phyloP scores from a whole-genome alignment of 2,888 invertebrate genomes.

The Temnothorax ravouxi region DNA sequence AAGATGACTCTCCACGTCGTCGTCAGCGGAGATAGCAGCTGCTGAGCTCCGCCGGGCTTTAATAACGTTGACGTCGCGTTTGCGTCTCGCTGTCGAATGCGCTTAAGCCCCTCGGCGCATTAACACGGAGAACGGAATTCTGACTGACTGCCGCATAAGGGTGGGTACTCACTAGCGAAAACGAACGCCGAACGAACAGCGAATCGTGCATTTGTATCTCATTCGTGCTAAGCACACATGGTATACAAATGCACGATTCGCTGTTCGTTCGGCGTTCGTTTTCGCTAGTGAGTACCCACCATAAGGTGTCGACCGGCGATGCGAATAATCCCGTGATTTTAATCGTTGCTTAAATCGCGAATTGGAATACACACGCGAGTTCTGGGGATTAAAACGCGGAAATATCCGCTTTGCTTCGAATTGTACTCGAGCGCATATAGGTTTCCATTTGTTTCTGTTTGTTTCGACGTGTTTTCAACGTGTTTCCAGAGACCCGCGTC shows the following conservation, averaged over 20 bases:
- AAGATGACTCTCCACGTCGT: slow-evolving; percentile 29
- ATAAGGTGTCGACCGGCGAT: not conserved
- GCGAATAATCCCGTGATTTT: slow-evolving; percentile 39
- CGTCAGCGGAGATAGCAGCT: slow-evolving; percentile 44
- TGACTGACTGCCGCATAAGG: not conserved
- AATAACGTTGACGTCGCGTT: slow-evolving; percentile 47
- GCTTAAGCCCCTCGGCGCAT: not conserved
- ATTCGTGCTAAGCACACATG: too few species aligned
- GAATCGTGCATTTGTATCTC: too few species aligned
- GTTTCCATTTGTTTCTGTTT: not conserved
- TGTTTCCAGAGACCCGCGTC: not conserved
- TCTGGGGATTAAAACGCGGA: not conserved
- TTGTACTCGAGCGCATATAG: not conserved
- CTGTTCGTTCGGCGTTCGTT: too few species aligned
- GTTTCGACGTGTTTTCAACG: not conserved
- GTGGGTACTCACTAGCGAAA: too few species aligned
- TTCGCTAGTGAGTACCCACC: too few species aligned
- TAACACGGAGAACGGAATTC: slow-evolving; percentile 37
- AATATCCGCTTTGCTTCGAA: too few species aligned
- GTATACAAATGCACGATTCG: too few species aligned
- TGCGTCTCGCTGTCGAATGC: slow-evolving; percentile 34
- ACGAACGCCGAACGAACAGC: too few species aligned
- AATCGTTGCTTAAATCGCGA: slow-evolving; percentile 9
- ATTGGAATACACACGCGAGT: not conserved
- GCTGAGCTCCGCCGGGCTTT: slow-evolving; percentile 33